These are phyloP conservation scores for Asbolus verrucosus DNA, from an alignment of 1,140 invertebrate genomes.

Conservation along the genomic window DNA sequence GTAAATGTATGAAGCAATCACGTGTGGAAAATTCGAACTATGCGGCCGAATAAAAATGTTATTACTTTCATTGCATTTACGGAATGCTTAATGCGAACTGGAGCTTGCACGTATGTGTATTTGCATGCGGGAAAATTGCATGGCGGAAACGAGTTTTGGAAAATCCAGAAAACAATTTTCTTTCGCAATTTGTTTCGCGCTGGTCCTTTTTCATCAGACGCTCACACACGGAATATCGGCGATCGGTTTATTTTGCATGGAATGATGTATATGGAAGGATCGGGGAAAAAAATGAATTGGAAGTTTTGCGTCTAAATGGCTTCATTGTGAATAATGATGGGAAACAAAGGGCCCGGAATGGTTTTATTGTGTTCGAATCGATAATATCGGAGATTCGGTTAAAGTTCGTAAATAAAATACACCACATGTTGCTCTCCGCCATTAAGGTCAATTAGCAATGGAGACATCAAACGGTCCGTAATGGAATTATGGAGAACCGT, in stretches of 20 bases:
- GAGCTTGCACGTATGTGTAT: too few relatives aligned
- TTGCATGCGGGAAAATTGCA: conserved; percentile 27
- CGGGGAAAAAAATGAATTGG: too few relatives aligned
- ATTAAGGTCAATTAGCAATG: conserved; percentile 44
- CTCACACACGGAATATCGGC: too few relatives aligned
- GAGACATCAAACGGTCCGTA: conserved; percentile 42
- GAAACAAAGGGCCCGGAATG: conserved; percentile 1
- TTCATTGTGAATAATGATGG: conserved; percentile 5
- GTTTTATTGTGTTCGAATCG: conserved; percentile 2
- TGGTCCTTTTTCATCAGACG: too few relatives aligned
- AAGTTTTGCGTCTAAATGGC: neutral
- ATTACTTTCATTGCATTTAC: conserved; percentile 34
- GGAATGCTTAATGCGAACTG: too few relatives aligned
- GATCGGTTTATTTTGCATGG: too few relatives aligned
- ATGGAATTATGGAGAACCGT: conserved; percentile 45
- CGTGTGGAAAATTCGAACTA: conserved; percentile 16
- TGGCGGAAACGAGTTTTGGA: conserved; percentile 12
- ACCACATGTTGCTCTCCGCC: conserved; percentile 37
- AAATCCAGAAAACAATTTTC: conserved; percentile 41
- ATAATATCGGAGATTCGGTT: conserved; percentile 19
- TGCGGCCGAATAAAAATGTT: conserved; percentile 7
- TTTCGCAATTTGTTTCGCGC: too few relatives aligned
- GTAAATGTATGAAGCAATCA: too few relatives aligned
- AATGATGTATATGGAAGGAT: too few relatives aligned
- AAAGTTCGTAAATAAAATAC: conserved; percentile 31